A percentile compares a stretch with the other conserved stretches of the same genome.
Conservation (phyloP, 2,888 invertebrate species). For the Nasonia oneida region DNA sequence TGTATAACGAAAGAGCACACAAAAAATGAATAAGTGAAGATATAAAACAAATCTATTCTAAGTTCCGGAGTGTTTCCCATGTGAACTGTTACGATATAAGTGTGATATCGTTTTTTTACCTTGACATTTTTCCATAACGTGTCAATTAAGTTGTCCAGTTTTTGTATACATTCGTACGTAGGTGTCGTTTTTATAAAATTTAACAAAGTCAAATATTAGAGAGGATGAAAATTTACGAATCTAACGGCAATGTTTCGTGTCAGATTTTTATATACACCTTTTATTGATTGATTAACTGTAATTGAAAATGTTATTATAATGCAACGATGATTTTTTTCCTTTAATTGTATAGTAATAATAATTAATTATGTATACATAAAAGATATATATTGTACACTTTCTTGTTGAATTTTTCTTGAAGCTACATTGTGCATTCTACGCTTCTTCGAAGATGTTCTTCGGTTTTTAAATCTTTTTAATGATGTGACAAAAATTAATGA, state of each 20-base stretch:
- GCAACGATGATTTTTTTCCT: constrained; percentile 44
- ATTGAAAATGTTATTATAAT: constrained; percentile 28
- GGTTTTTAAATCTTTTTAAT: constrained; percentile 19
- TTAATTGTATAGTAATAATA: constrained; percentile 25
- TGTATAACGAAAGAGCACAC: constrained; percentile 36
- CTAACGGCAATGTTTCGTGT: constrained; percentile 45
- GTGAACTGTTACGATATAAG: not conserved
- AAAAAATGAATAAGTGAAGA: constrained; percentile 28
- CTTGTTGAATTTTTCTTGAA: constrained; percentile 57
- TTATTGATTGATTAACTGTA: constrained; percentile 47
- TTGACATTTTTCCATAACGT: constrained; percentile 6
- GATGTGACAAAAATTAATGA: constrained; percentile 20
- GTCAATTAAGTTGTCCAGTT: constrained; percentile 25
- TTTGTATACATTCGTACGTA: constrained; percentile 31
- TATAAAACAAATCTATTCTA: constrained; percentile 36
- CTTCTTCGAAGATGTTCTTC: constrained; percentile 51
- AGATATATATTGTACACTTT: constrained; percentile 47
- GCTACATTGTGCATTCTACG: constrained; percentile 42
- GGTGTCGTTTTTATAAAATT: constrained; percentile 48
- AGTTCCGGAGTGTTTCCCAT: constrained; percentile 30
- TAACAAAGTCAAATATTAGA: constrained; percentile 22
- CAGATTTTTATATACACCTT: constrained; percentile 54
- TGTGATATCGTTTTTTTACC: constrained; percentile 1
- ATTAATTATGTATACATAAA: constrained; percentile 45
- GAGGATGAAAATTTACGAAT: constrained; percentile 31